Base-by-base conservation (phyloP, 2,888 invertebrate genomes). In the Zaprionus bogoriensis region DNA sequence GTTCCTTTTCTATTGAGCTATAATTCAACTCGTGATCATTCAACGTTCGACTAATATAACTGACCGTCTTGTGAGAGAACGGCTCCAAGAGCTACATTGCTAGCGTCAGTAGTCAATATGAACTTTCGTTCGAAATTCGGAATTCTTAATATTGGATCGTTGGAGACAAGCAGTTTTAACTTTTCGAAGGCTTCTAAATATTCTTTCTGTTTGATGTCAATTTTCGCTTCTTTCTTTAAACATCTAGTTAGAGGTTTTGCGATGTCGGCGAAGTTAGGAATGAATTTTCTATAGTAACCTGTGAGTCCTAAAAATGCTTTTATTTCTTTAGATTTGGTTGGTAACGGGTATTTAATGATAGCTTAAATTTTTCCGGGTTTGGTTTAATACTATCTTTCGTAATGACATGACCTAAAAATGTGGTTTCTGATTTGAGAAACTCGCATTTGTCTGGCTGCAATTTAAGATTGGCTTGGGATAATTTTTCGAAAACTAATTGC, bases 1-100 rank as follows among this genome's bases (percentile, higher is more conserved):
- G 39, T 54, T 36, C n/a, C 45, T 45, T 45, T 44, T 36, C 27
- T 22, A 55, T 55, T 3, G 46, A 39, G 7, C 47, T 39, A 9
- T 54, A 54, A 28, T 52, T 42, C 14, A 42, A 12, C 42, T 42
- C 30, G 19, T 30, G 30, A 22, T 42, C 42, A 20, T 52, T 42
- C 20, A 42, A 17, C 10, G 45, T 45, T 22, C 14, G n/a, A n/a
- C n/a, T n/a, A n/a, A n/a, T n/a, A n/a, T n/a, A n/a, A n/a, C n/a
- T n/a, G n/a, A n/a, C n/a, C 17, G 3, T 32, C 22, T 32, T 48
- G 48, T 1, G 25, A 48, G 7, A 48, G 14, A 25, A 48, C 23
- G 4, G 47, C 47, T 17, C 20, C 45, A 4, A 45, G 9, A 7
- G 52, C 52, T 25, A 52, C 30, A 12, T 52, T 32, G 19, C 42